These are phyloP conservation scores for Edolisoma coerulescens DNA, from an alignment of 2,113 vertebrate genomes.

Conservation along the genomic window DNA sequence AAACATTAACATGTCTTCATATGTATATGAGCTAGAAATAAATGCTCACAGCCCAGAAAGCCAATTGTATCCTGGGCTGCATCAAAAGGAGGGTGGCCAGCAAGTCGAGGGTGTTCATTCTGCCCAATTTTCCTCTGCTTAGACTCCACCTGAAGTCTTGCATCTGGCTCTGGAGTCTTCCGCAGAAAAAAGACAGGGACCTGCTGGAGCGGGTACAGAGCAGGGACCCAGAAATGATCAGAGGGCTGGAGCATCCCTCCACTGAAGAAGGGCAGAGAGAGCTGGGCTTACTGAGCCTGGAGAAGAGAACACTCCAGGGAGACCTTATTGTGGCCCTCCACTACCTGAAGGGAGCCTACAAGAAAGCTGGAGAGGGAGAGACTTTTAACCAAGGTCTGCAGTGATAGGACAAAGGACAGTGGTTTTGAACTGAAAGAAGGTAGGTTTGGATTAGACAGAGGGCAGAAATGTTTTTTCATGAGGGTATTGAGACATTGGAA, in stretches of 20 bases:
- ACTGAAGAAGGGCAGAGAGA: neutral
- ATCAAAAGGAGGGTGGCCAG: rapidly evolving
- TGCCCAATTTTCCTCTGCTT: neutral
- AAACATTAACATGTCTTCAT: neutral
- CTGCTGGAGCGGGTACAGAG: rapidly evolving
- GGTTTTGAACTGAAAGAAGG: neutral
- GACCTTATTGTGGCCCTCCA: neutral
- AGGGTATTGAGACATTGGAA: neutral
- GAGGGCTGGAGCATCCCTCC: neutral
- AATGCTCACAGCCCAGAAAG: rapidly evolving
- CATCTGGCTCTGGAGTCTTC: neutral
- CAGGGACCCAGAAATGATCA: neutral
- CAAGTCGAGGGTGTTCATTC: rapidly evolving
- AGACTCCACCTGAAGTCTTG: neutral
- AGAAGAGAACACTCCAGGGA: neutral
- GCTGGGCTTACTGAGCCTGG: neutral
- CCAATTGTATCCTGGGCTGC: neutral
- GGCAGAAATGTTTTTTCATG: neutral
- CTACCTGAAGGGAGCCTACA: neutral
- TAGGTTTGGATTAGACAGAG: neutral
- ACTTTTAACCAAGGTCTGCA: neutral
- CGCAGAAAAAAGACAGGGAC: neutral
- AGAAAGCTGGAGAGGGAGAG: neutral
- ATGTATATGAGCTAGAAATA: neutral
- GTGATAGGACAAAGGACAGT: neutral